Evolutionary conservation across 2,888 invertebrate genomes (phyloP).

Genomic region (Diaprepes abbreviatus): DNA sequence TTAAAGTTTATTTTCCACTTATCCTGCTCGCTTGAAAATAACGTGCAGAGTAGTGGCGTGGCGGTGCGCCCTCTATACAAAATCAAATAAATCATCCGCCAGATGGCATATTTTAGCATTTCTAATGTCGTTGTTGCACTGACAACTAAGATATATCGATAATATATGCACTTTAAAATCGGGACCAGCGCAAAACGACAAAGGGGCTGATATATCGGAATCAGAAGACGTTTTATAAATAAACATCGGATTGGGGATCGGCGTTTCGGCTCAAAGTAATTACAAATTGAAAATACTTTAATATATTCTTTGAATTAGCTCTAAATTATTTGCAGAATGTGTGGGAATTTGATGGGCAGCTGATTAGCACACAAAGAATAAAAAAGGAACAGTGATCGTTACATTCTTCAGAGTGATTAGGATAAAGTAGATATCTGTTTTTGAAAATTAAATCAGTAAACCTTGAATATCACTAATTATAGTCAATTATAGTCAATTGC

Average conservation of each 20-base stretch:
- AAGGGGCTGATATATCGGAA: slow-evolving; percentile 55
- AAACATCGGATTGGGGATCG: slow-evolving; percentile 49
- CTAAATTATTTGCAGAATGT: slow-evolving; percentile 48
- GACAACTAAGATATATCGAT: slow-evolving; percentile 68
- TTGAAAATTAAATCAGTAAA: too few species aligned
- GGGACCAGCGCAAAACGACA: slow-evolving; percentile 53
- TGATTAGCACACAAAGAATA: slow-evolving; percentile 46
- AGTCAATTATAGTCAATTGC: too few species aligned
- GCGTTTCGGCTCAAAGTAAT: slow-evolving; percentile 51
- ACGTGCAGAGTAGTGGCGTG: slow-evolving; percentile 16
- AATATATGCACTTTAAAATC: slow-evolving; percentile 67
- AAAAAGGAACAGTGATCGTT: not conserved
- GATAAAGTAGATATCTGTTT: not conserved
- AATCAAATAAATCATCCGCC: slow-evolving; percentile 66
- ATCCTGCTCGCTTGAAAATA: slow-evolving; percentile 19
- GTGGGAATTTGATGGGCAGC: slow-evolving; percentile 51
- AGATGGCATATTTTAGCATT: slow-evolving; percentile 69
- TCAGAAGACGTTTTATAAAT: slow-evolving; percentile 50
- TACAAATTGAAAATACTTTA: slow-evolving; percentile 58
- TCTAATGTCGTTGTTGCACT: slow-evolving; percentile 66
- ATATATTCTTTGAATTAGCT: slow-evolving; percentile 57
- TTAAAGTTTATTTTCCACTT: slow-evolving; percentile 46
- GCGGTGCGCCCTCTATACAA: slow-evolving; percentile 43
- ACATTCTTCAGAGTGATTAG: not conserved
- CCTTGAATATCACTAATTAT: too few species aligned